Base-by-base conservation (phyloP, 2,888 invertebrate species). In the Caenorhabditis plicata region DNA sequence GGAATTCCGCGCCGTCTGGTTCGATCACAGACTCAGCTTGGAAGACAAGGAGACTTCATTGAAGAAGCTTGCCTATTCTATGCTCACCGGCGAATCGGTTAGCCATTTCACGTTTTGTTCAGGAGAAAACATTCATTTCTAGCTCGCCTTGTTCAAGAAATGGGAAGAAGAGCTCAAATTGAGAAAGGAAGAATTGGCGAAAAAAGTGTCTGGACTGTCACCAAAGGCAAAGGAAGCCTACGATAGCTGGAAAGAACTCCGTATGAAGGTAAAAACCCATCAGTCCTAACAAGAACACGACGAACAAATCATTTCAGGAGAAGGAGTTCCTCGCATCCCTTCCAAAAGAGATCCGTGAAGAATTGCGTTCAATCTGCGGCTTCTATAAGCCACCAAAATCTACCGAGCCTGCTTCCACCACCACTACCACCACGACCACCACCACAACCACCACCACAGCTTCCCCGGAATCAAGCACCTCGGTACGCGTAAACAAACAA, bases 81-180 rank as follows among this genome's bases (percentile, higher is more conserved):
- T 73, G 35, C 66, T 77, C 27, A 69, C 58, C 26, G 77, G 77
- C 33, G 71, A 72, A 62, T 60, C 77, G 38, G 77, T 77, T 44
- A 57, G 61, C 31, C 20, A 11, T 32, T n/a, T 11, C 3, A 11
- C 4, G 3, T 49, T 39, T 31, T 20, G 2, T 48, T 41, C 1
- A 15, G 5, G 3, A 29, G 9, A 19, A 9, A 36, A 32, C 19
- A 17, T 38, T 43, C 11, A 15, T 11, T 60, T 74, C 43, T 49
- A 77, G 77, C 68, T 73, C 8, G 71, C 68, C 25, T 64, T 74
- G 13, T 77, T 77, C 68, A 72, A 73, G 55, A 72, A 75, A 49
- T 77, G 77, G 71, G 73, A 75, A 29, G 73, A 73, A 32, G 74
- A 72, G 38, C 66, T 77, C 27, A 68, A 70, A 41, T 61, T 60